These are phyloP conservation scores for Tribolium madens DNA, from an alignment of 1,140 invertebrate genomes.

Conservation along the genomic window DNA sequence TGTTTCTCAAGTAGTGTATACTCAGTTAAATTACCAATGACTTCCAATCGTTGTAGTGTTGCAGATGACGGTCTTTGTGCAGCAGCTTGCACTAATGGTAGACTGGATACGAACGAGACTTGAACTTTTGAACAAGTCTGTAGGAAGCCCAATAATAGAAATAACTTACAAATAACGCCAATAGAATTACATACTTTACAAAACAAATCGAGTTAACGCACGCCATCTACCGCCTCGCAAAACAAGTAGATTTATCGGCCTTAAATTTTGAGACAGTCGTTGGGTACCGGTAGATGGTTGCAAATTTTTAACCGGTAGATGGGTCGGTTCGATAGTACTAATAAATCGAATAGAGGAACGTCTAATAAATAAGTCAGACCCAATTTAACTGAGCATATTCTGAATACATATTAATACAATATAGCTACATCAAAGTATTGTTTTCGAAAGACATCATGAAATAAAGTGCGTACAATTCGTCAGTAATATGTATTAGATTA, in stretches of 20 bases:
- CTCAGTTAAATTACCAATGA: slow-evolving; percentile 59
- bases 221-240: not conserved
- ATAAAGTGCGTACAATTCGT: slow-evolving; percentile 51
- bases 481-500: slow-evolving; percentile 44
- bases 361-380: slow-evolving; percentile 49
- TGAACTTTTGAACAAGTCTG: slow-evolving; percentile 43
- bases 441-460: slow-evolving; percentile 50
- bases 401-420: slow-evolving; percentile 47
- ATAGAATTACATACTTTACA: slow-evolving; percentile 56
- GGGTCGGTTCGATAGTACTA: not conserved
- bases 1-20: slow-evolving; percentile 49
- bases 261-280: too few relatives aligned
- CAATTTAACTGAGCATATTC: slow-evolving; percentile 60
- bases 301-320: too few relatives aligned
- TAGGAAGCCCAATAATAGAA: slow-evolving; percentile 56
- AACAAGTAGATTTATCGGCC: not conserved
- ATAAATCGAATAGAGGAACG: slow-evolving; percentile 13
- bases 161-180: slow-evolving; percentile 53
- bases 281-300: too few relatives aligned
- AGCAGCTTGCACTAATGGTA: slow-evolving; percentile 53
- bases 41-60: slow-evolving; percentile 43
- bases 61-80: slow-evolving; percentile 46
- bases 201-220: slow-evolving; percentile 34
- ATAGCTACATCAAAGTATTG: slow-evolving; percentile 51
- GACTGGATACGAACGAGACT: slow-evolving; percentile 42